Evolutionary conservation across 2,113 vertebrate species (phyloP), one percentile per base, ranked within the genome.

Genomic region (Pimephales promelas): DNA sequence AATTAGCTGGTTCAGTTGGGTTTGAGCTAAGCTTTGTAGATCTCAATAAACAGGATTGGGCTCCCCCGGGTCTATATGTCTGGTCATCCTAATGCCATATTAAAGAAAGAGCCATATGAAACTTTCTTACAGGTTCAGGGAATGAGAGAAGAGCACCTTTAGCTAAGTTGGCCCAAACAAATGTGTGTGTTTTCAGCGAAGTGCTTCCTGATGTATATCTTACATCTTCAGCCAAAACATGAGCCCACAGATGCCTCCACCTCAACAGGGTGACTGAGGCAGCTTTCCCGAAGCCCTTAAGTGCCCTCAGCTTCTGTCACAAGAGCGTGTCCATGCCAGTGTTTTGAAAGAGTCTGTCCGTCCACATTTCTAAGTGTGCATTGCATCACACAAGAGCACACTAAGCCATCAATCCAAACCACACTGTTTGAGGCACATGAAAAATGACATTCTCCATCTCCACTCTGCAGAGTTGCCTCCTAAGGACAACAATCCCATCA

Each of bases 251-350:
- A 57, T 81, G 79, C 82, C 85, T 78, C 52, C 20, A 79, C 62
- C 82, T 9, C 71, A 83, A 73, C 36, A 54, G 68, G 72, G 61
- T 68, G 72, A 45, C 59, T 16, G 34, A 77, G 79, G 34, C 84
- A 79, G 82, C 87, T 88, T 82, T 86, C 83, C 86, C 61, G 84
- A 72, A 82, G 84, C 84, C 84, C 88, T 85, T 31, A 61, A 71
- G 54, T 79, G 80, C 83, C 77, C 86, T 79, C 70, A 59, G 80
- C 83, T 79, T 76, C 84, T 87, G 83, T 87, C 79, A 28, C 2
- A 16, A 45, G 76, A 78, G 45, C 3, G 8, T 14, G 54, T 22
- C 14, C 40, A 3, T 31, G n/a, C 40, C 74, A 45, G 49, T 70
- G 20, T 56, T 77, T 81, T 54, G 57, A 18, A 43, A 62, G 22